phyloP scores from a whole-genome alignment of 2,888 invertebrate genomes.

The Dolichomitus sp. region DNA sequence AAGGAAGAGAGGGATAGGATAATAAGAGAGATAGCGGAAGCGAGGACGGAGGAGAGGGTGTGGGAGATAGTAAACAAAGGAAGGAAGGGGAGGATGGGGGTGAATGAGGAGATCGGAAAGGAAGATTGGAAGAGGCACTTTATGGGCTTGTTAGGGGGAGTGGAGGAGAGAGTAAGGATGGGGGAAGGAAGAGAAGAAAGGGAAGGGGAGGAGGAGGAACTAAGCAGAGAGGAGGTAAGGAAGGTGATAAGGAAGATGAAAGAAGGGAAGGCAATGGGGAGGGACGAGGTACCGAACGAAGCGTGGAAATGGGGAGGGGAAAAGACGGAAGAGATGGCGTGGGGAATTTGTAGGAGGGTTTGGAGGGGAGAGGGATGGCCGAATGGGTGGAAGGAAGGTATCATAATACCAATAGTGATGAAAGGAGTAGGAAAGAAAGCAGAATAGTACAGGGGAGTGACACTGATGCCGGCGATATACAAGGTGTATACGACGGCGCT shows the following conservation, averaged over 20 bases:
- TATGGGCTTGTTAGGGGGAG: constrained; percentile 7
- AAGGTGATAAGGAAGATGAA: constrained; percentile 11
- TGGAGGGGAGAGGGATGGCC: constrained; percentile 37
- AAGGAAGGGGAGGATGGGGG: not conserved
- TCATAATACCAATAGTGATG: constrained; percentile 36
- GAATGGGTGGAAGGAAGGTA: constrained; percentile 24
- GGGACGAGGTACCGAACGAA: constrained; percentile 14
- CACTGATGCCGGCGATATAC: constrained; percentile 46
- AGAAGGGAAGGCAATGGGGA: constrained; percentile 12
- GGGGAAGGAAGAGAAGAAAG: constrained; percentile 1
- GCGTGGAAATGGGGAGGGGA: constrained; percentile 26
- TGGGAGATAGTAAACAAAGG: constrained; percentile 27
- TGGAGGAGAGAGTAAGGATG: not conserved
- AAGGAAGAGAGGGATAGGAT: constrained; percentile 14
- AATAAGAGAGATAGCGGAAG: constrained; percentile 22
- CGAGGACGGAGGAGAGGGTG: constrained; percentile 16
- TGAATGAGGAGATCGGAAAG: not conserved
- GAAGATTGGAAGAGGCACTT: constrained; percentile 24
- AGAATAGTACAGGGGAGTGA: constrained; percentile 53
- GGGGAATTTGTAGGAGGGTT: constrained; percentile 23
- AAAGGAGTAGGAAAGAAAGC: constrained; percentile 37
- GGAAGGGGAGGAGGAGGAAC: no score
- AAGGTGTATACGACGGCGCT: no score
- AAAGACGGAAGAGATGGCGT: not conserved
- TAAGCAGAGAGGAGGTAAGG: not conserved